These are phyloP conservation scores for Xiphydria camelus DNA, from an alignment of 2,888 invertebrate species.

Conservation along the genomic window DNA sequence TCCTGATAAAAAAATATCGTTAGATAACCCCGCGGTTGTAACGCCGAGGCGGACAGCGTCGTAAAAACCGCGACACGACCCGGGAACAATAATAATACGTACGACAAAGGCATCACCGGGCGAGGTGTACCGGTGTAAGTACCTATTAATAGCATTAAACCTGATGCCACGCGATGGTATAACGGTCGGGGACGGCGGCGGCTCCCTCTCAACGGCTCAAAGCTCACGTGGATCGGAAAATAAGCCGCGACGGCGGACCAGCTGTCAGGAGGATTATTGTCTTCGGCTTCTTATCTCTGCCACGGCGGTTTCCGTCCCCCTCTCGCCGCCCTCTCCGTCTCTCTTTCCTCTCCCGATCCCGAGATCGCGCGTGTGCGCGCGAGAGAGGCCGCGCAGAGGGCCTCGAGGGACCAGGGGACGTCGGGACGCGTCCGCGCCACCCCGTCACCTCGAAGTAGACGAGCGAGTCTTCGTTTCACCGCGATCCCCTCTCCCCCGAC, in stretches of 20 bases:
- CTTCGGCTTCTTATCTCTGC: constrained; percentile 53
- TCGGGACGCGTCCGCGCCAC: constrained; percentile 35
- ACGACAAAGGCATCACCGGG: constrained; percentile 6
- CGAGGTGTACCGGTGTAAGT: constrained; percentile 4
- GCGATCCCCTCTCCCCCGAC: constrained; percentile 10
- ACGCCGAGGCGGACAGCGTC: constrained; percentile 5
- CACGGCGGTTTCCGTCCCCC: constrained; percentile 34
- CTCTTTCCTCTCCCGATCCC: constrained; percentile 24
- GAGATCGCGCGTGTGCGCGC: not conserved
- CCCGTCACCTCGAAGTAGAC: constrained; percentile 33
- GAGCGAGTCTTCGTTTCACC: constrained; percentile 21
- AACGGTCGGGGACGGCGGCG: constrained; percentile 15
- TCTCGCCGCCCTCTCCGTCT: too few relatives aligned
- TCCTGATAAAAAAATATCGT: too few relatives aligned
- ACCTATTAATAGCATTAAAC: constrained; percentile 31
- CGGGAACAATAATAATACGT: constrained; percentile 7
- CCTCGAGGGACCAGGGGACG: constrained; percentile 39
- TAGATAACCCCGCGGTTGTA: too few relatives aligned
- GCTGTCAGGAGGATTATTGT: constrained; percentile 58
- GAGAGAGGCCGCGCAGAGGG: constrained; percentile 18
- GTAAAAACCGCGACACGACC: constrained; percentile 11
- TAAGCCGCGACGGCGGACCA: constrained; percentile 50
- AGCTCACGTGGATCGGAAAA: constrained; percentile 28
- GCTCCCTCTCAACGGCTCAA: constrained; percentile 29
- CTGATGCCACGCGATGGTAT: constrained; percentile 14